Conservation (phyloP, 2,888 invertebrate genomes). For the Eristalis intricaria region DNA sequence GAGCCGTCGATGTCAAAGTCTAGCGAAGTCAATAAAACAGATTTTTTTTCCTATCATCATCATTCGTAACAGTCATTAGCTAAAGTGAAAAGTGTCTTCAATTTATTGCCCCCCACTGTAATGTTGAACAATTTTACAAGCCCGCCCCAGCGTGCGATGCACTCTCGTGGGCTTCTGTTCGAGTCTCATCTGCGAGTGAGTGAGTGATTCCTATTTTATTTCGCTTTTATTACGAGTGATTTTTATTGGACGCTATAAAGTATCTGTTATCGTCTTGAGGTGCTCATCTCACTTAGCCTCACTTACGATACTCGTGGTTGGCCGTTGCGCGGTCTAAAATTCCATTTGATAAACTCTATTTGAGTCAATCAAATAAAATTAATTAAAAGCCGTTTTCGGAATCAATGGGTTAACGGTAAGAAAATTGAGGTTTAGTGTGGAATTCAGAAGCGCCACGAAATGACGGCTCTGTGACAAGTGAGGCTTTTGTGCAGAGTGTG, state of each 20-base stretch:
- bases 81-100: not conserved
- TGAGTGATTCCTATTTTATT: constrained; percentile 19
- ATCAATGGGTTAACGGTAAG: not conserved
- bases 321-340: not conserved
- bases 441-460: not conserved
- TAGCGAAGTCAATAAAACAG: not conserved
- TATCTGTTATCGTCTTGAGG: not conserved
- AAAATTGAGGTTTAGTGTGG: not conserved
- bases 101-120: constrained; percentile 1
- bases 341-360: not conserved
- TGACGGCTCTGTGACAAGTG: not conserved
- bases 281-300: not conserved
- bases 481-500: not conserved
- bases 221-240: constrained; percentile 6
- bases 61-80: not conserved
- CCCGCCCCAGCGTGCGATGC: constrained; percentile 2
- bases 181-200: not conserved
- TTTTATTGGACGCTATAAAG: constrained; percentile 8
- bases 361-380: not conserved
- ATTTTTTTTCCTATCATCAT: not conserved
- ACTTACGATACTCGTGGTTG: not conserved
- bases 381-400: not conserved
- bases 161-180: not conserved
- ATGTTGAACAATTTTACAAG: not conserved
- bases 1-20: not conserved